A percentile compares a stretch with the other conserved stretches of the same genome.
Conservation (phyloP, 2,113 vertebrate genomes). For the Phocoena phocoena region DNA sequence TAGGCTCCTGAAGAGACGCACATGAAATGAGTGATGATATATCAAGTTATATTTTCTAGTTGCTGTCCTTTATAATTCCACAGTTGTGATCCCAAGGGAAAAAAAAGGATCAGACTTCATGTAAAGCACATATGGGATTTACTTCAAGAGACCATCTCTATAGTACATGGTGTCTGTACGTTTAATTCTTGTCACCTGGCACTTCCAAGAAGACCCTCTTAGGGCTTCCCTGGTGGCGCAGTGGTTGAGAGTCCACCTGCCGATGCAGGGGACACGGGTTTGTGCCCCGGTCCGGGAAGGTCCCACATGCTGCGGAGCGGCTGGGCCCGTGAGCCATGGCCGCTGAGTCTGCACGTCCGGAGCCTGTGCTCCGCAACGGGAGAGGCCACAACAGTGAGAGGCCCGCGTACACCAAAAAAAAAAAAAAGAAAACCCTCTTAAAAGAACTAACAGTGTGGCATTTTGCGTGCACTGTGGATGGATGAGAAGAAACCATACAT, state of each 20-base stretch:
- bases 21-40: background rate
- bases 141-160: background rate
- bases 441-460: background rate
- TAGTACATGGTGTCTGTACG: background rate
- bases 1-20: background rate
- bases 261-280: too few species aligned
- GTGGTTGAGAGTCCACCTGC: too few species aligned
- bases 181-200: background rate
- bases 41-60: background rate
- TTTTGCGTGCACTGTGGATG: background rate
- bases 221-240: too few species aligned
- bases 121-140: background rate
- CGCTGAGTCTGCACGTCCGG: too few species aligned
- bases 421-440: background rate
- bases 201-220: background rate
- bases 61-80: background rate
- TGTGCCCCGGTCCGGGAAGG: too few species aligned
- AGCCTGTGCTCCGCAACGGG: too few species aligned
- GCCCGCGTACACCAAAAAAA: too few species aligned
- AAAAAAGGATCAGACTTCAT: background rate
- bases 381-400: too few species aligned
- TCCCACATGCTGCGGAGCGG: too few species aligned
- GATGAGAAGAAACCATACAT: background rate
- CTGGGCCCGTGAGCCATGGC: too few species aligned
- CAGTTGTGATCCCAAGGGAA: background rate